phyloP scores from a whole-genome alignment of 2,797 vertebrate species.

The Anomalospiza imberbis region DNA sequence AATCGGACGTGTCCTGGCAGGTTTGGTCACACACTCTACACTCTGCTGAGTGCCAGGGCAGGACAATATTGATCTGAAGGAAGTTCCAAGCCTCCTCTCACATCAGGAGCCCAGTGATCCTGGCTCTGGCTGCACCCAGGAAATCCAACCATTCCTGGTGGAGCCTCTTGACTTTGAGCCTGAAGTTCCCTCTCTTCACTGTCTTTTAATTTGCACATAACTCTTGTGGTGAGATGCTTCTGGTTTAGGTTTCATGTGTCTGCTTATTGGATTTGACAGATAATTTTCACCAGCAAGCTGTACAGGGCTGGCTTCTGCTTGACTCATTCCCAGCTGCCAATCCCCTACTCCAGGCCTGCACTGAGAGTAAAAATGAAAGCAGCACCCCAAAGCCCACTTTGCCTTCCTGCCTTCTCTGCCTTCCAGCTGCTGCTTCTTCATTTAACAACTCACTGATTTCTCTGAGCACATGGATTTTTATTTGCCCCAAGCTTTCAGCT shows the following conservation, averaged over 20 bases:
- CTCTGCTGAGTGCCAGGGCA: neutral
- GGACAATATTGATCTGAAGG: neutral
- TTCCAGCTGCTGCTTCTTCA: neutral
- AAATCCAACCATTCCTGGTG: rapidly evolving
- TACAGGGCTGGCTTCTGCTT: neutral
- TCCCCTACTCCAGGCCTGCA: neutral
- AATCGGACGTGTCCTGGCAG: neutral
- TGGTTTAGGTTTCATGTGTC: neutral
- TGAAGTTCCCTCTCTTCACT: rapidly evolving
- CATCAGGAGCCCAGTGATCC: neutral
- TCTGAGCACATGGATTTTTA: neutral
- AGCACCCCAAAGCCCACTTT: neutral
- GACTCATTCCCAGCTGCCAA: neutral
- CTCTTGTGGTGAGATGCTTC: neutral
- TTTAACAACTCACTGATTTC: neutral
- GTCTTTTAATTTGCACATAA: neutral
- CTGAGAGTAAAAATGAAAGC: neutral
- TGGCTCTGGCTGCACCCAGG: neutral
- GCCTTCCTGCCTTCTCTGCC: neutral
- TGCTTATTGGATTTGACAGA: neutral
- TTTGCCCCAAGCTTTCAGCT: neutral
- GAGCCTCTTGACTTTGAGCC: neutral
- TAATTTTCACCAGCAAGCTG: neutral
- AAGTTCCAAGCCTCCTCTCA: neutral
- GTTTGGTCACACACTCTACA: rapidly evolving